Base-by-base conservation (phyloP, 2,113 vertebrate species). In the Rhineura floridana region DNA sequence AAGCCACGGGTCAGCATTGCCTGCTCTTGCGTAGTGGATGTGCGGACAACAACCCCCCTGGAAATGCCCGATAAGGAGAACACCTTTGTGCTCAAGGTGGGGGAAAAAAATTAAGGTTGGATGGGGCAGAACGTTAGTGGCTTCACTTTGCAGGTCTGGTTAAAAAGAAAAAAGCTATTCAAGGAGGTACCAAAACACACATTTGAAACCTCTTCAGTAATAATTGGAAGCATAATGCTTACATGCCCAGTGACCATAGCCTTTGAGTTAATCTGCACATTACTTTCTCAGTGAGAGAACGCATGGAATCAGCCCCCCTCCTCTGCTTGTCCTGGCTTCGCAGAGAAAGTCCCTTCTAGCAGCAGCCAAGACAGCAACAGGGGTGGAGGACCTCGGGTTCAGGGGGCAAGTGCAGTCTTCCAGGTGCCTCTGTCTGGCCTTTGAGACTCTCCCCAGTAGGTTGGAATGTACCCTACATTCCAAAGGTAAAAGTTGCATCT, bases 11-110 rank as follows among this genome's bases (percentile, higher is more conserved):
- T 98, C 92, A 98, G 97, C 15, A 96, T 98, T 73, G 96, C 96
- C 28, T 98, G 98, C 92, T 97, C 97, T 36, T 95, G 97, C 0
- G 97, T 99, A 46, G 94, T 97, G 33, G 98, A 98, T 0, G 97
- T 98, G 83, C 97, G 98, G 91, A 98, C 97, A 63, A 98, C 98
- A 85, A 99, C 98, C 0, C 97, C 98, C 13, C 95, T 98, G 92
- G 98, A 99, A 95, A 98, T 99, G 93, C 98, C 98, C 0, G 98
- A 99, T 94, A 97, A 98, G 91, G 98, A 99, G 94, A 98, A 99
- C 96, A 98, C 98, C 0, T 98, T 99, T 73, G 97, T 99, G 84
- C 96, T 99, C 81, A 98, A 98, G 98, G 98, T 98, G 89, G 92
- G 89, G 19, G 33, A 3, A 36, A 62, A 81, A 46, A 5, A 42